phyloP scores from a whole-genome alignment of 2,113 vertebrate genomes.

The Pterocles burchelli region DNA sequence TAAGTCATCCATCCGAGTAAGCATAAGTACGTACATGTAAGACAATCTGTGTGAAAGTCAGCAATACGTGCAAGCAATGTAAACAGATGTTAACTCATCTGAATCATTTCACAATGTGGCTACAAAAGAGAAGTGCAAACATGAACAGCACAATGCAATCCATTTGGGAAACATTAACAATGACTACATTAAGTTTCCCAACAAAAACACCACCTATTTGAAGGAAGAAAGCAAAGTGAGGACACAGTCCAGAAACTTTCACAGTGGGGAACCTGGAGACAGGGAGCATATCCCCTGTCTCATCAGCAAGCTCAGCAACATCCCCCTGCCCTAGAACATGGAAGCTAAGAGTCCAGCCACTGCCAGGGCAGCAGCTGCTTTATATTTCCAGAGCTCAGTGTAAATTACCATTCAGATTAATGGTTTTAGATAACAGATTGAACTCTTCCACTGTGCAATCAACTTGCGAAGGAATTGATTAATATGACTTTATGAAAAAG shows the following conservation, averaged over 20 bases:
- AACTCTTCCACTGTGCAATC: background rate
- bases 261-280: background rate
- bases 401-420: background rate
- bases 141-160: background rate
- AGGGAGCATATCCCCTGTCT: background rate
- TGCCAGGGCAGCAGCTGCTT: background rate
- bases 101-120: background rate
- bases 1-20: background rate
- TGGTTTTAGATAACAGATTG: background rate
- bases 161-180: background rate
- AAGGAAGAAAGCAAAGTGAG: background rate
- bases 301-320: background rate
- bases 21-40: background rate
- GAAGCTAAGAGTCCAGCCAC: background rate
- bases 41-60: background rate
- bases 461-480: background rate
- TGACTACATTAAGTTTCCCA: background rate
- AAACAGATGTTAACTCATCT: background rate
- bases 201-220: background rate
- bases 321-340: background rate
- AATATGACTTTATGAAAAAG: background rate
- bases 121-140: background rate
- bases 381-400: background rate
- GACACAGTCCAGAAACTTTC: background rate
- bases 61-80: rapidly evolving